Conservation (phyloP, 1,140 invertebrate species). For the Drosophila prosaltans region DNA sequence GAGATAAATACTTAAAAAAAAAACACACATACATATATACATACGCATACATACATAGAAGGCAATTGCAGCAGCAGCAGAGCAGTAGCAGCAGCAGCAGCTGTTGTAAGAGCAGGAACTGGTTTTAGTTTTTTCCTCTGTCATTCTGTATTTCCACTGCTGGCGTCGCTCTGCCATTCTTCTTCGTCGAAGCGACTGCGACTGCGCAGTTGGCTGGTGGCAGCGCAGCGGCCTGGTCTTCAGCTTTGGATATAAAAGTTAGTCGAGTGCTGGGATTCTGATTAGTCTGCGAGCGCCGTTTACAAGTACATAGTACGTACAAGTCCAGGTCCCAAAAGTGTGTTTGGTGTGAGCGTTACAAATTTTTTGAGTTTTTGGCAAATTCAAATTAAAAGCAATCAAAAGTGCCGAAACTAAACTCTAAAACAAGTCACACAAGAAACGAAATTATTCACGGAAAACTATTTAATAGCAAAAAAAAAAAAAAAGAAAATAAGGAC, state of each 20-base stretch:
- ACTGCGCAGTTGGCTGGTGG: slow-evolving; percentile 29
- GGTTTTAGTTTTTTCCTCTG: slow-evolving; percentile 63
- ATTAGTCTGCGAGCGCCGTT: slow-evolving; percentile 78
- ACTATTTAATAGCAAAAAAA: not conserved
- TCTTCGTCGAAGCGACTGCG: slow-evolving; percentile 43
- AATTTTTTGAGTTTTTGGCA: slow-evolving; percentile 55
- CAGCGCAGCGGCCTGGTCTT: not conserved
- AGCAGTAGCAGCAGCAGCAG: slow-evolving; percentile 55
- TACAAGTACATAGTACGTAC: slow-evolving; percentile 70
- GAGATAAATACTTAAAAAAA: slow-evolving; percentile 30
- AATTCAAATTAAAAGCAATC: slow-evolving; percentile 63
- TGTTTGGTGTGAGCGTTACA: slow-evolving; percentile 34
- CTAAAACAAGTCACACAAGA: slow-evolving; percentile 42
- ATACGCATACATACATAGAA: slow-evolving; percentile 32
- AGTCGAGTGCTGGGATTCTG: slow-evolving; percentile 70
- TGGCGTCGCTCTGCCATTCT: slow-evolving; percentile 43
- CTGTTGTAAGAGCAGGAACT: slow-evolving; percentile 74
- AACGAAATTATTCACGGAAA: not conserved
- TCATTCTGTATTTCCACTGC: slow-evolving; percentile 41
- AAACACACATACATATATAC: slow-evolving; percentile 21
- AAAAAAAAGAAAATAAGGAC: slow-evolving; percentile 10
- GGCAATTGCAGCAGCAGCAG: slow-evolving; percentile 56
- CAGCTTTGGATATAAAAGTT: slow-evolving; percentile 69
- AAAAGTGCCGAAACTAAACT: slow-evolving; percentile 42
- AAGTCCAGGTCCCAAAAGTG: not conserved